Evolutionary conservation across 2,888 invertebrate species (phyloP), one percentile per base, ranked within the genome.

Genomic region (Galeruca laticollis): DNA sequence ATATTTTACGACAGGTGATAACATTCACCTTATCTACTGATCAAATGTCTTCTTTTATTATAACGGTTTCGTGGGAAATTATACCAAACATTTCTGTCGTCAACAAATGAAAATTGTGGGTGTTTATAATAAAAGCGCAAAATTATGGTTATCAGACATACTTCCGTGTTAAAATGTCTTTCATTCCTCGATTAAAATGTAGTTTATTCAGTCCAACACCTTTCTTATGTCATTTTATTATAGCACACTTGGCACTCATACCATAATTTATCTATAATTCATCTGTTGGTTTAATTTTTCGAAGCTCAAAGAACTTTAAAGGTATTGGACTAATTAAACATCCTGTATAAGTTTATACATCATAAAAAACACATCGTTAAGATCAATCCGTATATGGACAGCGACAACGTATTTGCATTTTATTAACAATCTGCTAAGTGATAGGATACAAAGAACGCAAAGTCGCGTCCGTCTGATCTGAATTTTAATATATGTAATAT

Each of bases 111-210:
- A 15, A 15, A 5, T 47, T 4, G 40, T 40, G 40, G n/a, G 1
- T 40, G 13, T n/a, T n/a, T 2, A n/a, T n/a, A n/a, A n/a, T n/a
- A 26, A 26, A 26, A 26, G 6, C 26, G n/a, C n/a, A 13, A 79
- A 78, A 79, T 79, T 79, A 78, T 77, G 79, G 77, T 74, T 75
- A 74, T 76, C 79, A 81, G 80, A 80, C 79, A 76, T 65, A 75
- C 65, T 77, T 81, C 80, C 81, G 79, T 49, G 57, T 37, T 49
- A 62, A 62, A 40, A 8, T 2, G 2, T 10, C 35, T 20, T 37
- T 15, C 33, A 18, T 20, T 57, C 71, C 37, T n/a, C 40, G n/a
- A 60, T 60, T 60, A 43, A 43, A 60, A 43, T 43, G 43, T 43
- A 60, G 21, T 60, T 60, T 26, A 26, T 43, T 21, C 6, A 43